These are phyloP conservation scores for Orthonyx spaldingii DNA, from an alignment of 2,113 vertebrate genomes.

Conservation along the genomic window DNA sequence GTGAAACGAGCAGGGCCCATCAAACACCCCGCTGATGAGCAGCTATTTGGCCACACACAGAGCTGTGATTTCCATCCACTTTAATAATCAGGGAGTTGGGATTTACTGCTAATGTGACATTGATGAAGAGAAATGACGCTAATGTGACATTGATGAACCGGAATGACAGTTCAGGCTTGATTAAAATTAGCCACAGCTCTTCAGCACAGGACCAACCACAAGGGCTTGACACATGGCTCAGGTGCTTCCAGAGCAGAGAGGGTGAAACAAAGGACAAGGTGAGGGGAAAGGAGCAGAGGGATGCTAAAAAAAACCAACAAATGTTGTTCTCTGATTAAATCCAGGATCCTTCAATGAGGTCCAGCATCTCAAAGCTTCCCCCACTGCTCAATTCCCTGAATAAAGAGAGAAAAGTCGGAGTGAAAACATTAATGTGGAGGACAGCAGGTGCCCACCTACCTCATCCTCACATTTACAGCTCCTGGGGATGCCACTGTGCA, in stretches of 20 bases:
- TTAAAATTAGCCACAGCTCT: conserved; percentile 84
- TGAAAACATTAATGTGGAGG: accelerated
- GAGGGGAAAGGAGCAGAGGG: not conserved
- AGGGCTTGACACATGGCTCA: not conserved
- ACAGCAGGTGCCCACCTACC: not conserved
- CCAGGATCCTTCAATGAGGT: not conserved
- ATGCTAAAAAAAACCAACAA: not conserved
- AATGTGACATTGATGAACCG: conserved; percentile 83
- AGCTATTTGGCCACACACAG: conserved; percentile 78
- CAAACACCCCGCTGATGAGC: conserved; percentile 72
- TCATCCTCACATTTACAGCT: not conserved
- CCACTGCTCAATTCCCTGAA: not conserved
- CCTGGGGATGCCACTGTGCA: not conserved
- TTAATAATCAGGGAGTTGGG: conserved; percentile 84
- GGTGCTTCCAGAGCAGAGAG: not conserved
- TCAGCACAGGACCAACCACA: conserved; percentile 13
- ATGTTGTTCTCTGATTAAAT: not conserved
- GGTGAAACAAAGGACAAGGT: not conserved
- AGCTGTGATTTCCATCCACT: conserved; percentile 82
- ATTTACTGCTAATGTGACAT: conserved; percentile 85
- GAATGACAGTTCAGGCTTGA: conserved; percentile 82
- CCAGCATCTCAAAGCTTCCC: not conserved
- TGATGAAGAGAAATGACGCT: conserved; percentile 80
- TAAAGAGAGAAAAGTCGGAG: not conserved
- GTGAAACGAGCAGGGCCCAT: conserved; percentile 66